Percentiles rank a stretch among this genome's conserved stretches.
phyloP scores from a whole-genome alignment of 2,888 invertebrate genomes.

The Standfussiana lucernea region DNA sequence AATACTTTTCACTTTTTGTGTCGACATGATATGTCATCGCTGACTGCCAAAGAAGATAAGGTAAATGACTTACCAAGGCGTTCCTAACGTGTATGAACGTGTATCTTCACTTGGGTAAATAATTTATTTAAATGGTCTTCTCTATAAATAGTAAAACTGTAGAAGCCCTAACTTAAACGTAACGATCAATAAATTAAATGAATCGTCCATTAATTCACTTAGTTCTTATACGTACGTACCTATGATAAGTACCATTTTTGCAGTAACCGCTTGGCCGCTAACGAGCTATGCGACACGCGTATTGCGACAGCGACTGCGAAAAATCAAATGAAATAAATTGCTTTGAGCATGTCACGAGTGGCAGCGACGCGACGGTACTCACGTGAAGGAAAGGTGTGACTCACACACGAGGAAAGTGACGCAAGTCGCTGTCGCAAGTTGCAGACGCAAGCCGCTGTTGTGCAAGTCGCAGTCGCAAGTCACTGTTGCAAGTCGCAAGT shows the following conservation, averaged over 20 bases:
- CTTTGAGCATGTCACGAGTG: not conserved
- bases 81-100: no score
- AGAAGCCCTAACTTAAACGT: not conserved
- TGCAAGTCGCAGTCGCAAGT: not conserved
- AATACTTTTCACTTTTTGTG: not conserved
- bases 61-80: no score
- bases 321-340: not conserved
- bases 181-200: constrained; percentile 39
- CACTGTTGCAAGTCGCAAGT: not conserved
- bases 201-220: constrained; percentile 4
- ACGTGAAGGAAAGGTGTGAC: not conserved
- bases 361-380: not conserved
- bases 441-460: not conserved
- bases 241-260: not conserved
- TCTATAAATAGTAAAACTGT: not conserved
- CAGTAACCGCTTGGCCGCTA: not conserved
- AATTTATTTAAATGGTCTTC: not conserved
- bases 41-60: not conserved
- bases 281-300: not conserved
- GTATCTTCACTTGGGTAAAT: not conserved
- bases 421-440: not conserved
- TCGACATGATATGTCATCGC: not conserved
- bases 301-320: not conserved
- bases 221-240: not conserved
- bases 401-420: not conserved